Evolutionary conservation across 2,888 invertebrate species (phyloP), one percentile per base, ranked within the genome.

Genomic region (Meganola albula): DNA sequence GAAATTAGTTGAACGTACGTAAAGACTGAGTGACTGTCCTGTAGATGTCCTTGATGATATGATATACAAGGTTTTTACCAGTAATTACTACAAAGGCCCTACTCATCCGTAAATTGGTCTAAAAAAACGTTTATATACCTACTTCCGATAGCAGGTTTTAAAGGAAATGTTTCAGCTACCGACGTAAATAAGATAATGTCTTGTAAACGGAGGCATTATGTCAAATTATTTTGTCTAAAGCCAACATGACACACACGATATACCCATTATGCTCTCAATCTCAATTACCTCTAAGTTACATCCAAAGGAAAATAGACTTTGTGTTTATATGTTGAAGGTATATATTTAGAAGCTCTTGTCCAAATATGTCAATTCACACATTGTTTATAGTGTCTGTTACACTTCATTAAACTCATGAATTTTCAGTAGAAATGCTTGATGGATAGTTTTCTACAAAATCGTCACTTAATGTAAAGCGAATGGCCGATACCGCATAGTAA

Each of bases 401-500:
- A 34, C 53, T 35, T 34, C 37, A 53, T 36, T 31, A 37, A 38
- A 35, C 27, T 38, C 33, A 33, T 37, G 34, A 36, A 40, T 50
- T 16, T 20, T 33, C 24, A 23, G 20, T 41, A 34, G 34, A 34
- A 33, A 26, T 13, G 36, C 7, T n/a, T 34, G 41, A 40, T 22
- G 34, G 38, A 24, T 38, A 18, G 11, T 31, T 38, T 23, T 12
- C 18, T 21, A 35, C n/a, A 37, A 41, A 40, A 46, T 10, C 27
- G 27, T 34, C 26, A 35, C 25, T 42, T 40, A n/a, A 38, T 39
- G 31, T 51, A 39, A 41, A 38, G 25, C 48, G 12, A 29, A 36
- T 23, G 30, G 40, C 27, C 28, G 37, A 44, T 55, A 53, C 41
- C 34, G 55, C n/a, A n/a, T n/a, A n/a, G n/a, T n/a, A n/a, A n/a